phyloP scores from a whole-genome alignment of 2,113 vertebrate species.

The Calyptommatus sinebrachiatus region DNA sequence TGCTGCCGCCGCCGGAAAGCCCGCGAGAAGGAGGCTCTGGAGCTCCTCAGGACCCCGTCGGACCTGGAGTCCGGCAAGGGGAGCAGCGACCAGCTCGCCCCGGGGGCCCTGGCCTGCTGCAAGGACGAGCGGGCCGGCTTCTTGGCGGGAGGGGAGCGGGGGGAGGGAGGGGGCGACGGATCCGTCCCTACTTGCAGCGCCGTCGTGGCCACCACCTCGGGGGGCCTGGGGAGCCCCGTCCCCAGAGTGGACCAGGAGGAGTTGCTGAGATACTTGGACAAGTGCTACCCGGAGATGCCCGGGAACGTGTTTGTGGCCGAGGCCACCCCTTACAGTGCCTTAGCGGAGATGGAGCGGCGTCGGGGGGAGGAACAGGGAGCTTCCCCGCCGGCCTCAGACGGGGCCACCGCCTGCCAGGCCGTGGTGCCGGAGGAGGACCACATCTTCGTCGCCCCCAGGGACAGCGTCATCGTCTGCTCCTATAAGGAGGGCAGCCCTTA shows the following conservation, averaged over 20 bases:
- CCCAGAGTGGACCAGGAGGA: constrained; percentile 66
- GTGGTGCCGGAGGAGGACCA: constrained; percentile 59
- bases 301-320: constrained; percentile 59
- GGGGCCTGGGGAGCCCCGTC: constrained; percentile 63
- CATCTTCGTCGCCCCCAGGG: constrained; percentile 74
- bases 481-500: constrained; percentile 76
- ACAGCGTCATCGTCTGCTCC: constrained; percentile 76
- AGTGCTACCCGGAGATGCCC: constrained; percentile 68
- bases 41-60: constrained; percentile 75
- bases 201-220: constrained; percentile 41
- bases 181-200: constrained; percentile 64
- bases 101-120: constrained; percentile 43
- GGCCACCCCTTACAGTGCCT: constrained; percentile 67
- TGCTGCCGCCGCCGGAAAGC: constrained; percentile 62
- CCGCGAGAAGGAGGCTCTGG: constrained; percentile 68
- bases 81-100: constrained; percentile 69
- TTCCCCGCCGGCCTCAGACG: background rate
- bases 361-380: constrained; percentile 34
- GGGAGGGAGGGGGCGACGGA: constrained; percentile 39
- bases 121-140: background rate
- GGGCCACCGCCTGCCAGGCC: constrained; percentile 51
- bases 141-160: too few relatives aligned
- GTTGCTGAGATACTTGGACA: constrained; percentile 72
- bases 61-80: constrained; percentile 76
- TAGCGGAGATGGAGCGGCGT: constrained; percentile 33